These are phyloP conservation scores for Himalopsyche kuldschensis DNA, from an alignment of 2,888 invertebrate genomes.

Conservation along the genomic window DNA sequence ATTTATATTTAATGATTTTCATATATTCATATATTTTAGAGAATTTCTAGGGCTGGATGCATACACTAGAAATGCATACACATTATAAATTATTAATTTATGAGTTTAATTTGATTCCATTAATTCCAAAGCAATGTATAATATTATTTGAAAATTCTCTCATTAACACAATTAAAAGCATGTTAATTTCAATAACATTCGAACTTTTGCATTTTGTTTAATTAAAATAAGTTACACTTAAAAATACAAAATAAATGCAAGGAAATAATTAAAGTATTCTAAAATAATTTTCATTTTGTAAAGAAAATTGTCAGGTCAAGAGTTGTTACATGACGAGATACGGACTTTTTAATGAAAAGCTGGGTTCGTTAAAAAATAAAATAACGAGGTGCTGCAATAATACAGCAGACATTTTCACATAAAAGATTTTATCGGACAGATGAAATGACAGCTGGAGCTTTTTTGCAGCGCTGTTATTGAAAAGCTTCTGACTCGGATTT, in stretches of 20 bases:
- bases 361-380: background rate
- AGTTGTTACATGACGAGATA: background rate
- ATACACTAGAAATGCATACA: too few species aligned
- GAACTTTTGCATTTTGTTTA: background rate
- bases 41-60: too few species aligned
- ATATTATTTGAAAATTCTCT: too few species aligned
- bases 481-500: background rate
- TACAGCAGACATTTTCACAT: background rate
- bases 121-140: too few species aligned
- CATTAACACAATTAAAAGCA: too few species aligned
- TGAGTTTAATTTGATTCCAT: too few species aligned
- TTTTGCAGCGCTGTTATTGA: background rate
- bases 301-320: background rate
- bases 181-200: too few species aligned
- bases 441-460: background rate
- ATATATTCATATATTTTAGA: too few species aligned
- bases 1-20: too few species aligned
- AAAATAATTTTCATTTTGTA: background rate
- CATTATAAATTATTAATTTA: too few species aligned
- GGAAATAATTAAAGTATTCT: background rate
- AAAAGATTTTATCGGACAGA: background rate
- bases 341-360: background rate
- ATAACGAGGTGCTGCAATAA: background rate
- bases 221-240: background rate
- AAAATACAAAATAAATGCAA: background rate